Base-by-base conservation (phyloP, 2,888 invertebrate species). In the Melinopterus prodromus region DNA sequence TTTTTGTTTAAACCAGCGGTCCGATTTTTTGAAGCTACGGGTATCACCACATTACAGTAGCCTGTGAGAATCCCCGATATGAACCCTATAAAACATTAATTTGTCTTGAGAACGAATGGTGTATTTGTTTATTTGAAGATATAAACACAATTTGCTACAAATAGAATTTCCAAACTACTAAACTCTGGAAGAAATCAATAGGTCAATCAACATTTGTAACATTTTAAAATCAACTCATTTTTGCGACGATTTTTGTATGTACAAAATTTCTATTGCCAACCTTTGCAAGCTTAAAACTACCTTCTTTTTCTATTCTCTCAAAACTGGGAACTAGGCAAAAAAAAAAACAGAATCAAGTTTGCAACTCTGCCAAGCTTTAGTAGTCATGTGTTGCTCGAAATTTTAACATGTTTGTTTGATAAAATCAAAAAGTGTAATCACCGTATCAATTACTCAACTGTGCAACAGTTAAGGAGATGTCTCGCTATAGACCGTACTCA, bases 401-500 rank as follows among this genome's bases (percentile, higher is more conserved):
- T 36, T 53, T 78, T 72, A 81, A 81, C 81, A 82, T 82, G 82
- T 80, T 76, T 76, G 69, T 77, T 53, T 7, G 53, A 53, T 9
- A 9, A 9, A 9, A 7, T 53, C 53, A 12, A 53, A 2, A 53
- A 53, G 12, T 53, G 5, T 6, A 53, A 6, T 53, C 53, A 9
- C 53, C 53, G 5, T 53, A 53, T 53, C 1, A 53, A 53, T 12
- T 53, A 53, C 5, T 12, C 12, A 26, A 26, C 53, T 53, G 9
- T 53, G 1, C 53, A 53, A 53, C 12, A 9, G 15, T 12, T 72
- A 16, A 78, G 69, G 79, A 81, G 77, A 84, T 84, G 85, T 78
- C 84, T 72, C 83, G 84, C 80, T 83, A 82, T 78, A 80, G 78
- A 76, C 83, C 83, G 3, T 83, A 82, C 76, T 80, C 79, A 74